Conservation (phyloP, 2,797 vertebrate species). For the Alca torda region DNA sequence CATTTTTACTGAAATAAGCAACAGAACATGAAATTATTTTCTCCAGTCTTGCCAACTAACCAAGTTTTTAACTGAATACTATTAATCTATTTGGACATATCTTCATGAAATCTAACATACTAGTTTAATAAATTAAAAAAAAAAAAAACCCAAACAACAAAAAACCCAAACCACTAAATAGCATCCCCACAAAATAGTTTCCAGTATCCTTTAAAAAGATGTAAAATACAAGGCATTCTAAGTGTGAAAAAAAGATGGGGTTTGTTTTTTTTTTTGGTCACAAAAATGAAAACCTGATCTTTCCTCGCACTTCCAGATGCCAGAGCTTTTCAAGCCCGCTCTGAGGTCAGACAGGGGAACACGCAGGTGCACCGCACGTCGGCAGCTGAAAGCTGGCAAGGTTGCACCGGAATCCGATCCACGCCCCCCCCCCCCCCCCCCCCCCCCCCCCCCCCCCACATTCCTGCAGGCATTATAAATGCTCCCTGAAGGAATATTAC, state of each 20-base stretch:
- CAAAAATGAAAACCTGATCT: conserved; percentile 58
- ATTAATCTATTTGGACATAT: background rate
- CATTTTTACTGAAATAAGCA: conserved; percentile 37
- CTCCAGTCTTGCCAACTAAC: background rate
- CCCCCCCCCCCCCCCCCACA: conserved; percentile 70
- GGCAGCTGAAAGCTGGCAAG: conserved; percentile 77
- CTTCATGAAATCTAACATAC: background rate
- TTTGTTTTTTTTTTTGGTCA: background rate
- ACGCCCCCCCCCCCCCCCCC: no score
- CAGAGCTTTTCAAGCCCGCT: conserved; percentile 69
- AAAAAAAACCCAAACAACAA: background rate
- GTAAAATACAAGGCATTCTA: background rate
- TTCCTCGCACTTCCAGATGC: conserved; percentile 68
- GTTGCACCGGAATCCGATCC: conserved; percentile 83
- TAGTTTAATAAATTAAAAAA: background rate
- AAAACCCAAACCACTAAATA: background rate
- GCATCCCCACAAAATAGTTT: background rate
- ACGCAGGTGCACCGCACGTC: conserved; percentile 79
- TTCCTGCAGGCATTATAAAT: conserved; percentile 80
- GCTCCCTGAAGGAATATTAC: conserved; percentile 72
- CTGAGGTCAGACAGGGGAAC: conserved; percentile 73
- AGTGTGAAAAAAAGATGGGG: background rate
- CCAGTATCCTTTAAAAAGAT: background rate
- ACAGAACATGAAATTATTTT: conserved; percentile 25
- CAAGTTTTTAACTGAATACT: background rate